A percentile compares a stretch with the other conserved stretches of the same genome.
These are phyloP conservation scores for Xiphophorus maculatus DNA, from an alignment of 2,113 vertebrate species.

Conservation along the genomic window DNA sequence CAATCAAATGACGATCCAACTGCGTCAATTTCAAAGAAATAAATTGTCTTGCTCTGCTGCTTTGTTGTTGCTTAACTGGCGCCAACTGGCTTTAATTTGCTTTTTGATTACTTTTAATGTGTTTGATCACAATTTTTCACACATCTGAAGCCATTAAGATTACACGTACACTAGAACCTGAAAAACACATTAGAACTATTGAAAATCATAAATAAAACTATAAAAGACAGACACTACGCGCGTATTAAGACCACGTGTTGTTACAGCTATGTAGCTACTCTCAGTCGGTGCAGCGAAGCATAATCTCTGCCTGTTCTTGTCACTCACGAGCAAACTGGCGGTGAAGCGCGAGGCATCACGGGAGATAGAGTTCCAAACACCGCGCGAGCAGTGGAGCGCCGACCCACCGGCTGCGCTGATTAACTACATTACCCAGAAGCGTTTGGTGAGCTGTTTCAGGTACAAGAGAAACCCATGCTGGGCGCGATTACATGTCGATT, in stretches of 20 bases:
- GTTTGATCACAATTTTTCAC: not conserved
- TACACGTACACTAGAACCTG: too few species aligned
- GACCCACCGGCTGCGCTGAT: rapidly evolving
- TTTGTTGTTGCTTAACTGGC: not conserved
- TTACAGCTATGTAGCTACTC: not conserved
- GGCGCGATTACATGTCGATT: conserved; percentile 35
- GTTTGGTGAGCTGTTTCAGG: rapidly evolving
- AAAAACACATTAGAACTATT: not conserved
- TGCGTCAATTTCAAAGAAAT: not conserved
- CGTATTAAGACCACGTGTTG: conserved; percentile 50
- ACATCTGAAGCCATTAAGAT: too few species aligned
- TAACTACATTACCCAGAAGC: conserved; percentile 69
- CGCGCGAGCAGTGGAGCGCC: rapidly evolving
- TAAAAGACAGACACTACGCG: not conserved
- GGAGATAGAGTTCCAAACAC: conserved; percentile 62
- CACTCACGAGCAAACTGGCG: conserved; percentile 49
- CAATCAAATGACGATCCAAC: not conserved
- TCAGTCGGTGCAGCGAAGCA: not conserved
- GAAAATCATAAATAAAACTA: not conserved
- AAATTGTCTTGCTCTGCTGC: not conserved
- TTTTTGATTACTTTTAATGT: not conserved
- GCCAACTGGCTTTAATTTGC: not conserved
- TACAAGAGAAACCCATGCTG: conserved; percentile 9
- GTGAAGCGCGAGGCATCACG: conserved; percentile 30
- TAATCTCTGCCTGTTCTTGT: conserved; percentile 51